Base-by-base conservation (phyloP, 2,113 vertebrate species). In the Carassius carassius region DNA sequence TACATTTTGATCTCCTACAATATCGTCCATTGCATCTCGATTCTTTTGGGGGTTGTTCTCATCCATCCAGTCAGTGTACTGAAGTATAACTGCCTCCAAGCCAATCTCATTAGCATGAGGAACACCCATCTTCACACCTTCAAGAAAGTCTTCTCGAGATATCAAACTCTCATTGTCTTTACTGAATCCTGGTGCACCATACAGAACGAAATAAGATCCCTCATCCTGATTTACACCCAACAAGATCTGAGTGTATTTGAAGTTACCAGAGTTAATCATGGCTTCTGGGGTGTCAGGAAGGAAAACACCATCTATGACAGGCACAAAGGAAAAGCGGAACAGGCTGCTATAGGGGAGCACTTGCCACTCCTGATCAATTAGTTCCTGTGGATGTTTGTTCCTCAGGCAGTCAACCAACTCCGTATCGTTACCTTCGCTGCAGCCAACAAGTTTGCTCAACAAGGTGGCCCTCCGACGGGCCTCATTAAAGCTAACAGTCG, bases 281-380 rank as follows among this genome's bases (percentile, higher is more conserved):
- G 94, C 94, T 14, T 97, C 96, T 0, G 97, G 97, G 0, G 92
- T 92, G 85, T 98, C 97, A 0, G 93, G 95, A 13, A 98, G 88
- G 79, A 98, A 93, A 47, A 96, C 95, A 0, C 97, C 96, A 0
- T 98, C 97, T 65, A 98, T 91, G 58, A 98, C 92, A 0, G 97
- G 97, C n/a, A 98, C 97, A 10, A 98, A 98, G 1, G 97, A 93
- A 86, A 97, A 98, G 8, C 97, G 94, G 91, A 98, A 98, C 29
- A 97, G 90, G 12, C 93, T 93, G 21, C 89, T 93, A 21, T 93
- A 93, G 0, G 94, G 94, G 29, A 95, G 86, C 54, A 96, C 95
- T 0, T 91, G 91, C 92, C 95, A 97, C 86, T 98, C 97, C 0
- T 95, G 90, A 56, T 97, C 95, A 0, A 98, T 95, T 49, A 98